phyloP scores from a whole-genome alignment of 2,888 invertebrate genomes.

The Amphipoea oculea region DNA sequence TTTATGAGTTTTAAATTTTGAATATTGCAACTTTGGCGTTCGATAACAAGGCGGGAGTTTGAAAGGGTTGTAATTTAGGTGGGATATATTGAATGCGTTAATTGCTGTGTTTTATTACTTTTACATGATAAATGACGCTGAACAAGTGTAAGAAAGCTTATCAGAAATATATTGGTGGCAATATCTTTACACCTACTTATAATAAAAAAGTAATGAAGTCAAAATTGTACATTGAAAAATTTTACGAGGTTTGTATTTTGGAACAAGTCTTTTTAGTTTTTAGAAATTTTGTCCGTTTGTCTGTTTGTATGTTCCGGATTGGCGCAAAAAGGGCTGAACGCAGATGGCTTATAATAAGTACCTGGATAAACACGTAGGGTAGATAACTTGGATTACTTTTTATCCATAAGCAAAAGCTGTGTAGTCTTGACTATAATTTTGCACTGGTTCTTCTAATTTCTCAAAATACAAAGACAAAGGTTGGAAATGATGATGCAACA shows the following conservation, averaged over 20 bases:
- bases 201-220: neutral
- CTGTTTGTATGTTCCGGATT: neutral
- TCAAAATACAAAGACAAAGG: neutral
- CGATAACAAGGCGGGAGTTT: conserved; percentile 7
- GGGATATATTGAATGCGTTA: conserved; percentile 7
- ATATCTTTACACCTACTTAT: neutral
- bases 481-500: neutral
- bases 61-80: conserved; percentile 21
- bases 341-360: neutral
- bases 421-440: neutral
- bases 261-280: neutral
- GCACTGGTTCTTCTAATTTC: neutral
- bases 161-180: neutral
- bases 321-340: neutral
- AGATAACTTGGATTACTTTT: neutral
- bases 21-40: conserved; percentile 37
- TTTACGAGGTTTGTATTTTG: neutral
- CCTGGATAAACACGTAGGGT: neutral
- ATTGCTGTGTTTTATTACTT: conserved; percentile 35
- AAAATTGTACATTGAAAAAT: neutral
- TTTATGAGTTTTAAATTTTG: conserved; percentile 44
- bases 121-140: neutral
- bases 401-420: neutral
- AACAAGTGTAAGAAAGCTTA: neutral
- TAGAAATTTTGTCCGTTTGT: neutral